Conservation (phyloP, 2,797 vertebrate species). For the Eidolon dupreanum region DNA sequence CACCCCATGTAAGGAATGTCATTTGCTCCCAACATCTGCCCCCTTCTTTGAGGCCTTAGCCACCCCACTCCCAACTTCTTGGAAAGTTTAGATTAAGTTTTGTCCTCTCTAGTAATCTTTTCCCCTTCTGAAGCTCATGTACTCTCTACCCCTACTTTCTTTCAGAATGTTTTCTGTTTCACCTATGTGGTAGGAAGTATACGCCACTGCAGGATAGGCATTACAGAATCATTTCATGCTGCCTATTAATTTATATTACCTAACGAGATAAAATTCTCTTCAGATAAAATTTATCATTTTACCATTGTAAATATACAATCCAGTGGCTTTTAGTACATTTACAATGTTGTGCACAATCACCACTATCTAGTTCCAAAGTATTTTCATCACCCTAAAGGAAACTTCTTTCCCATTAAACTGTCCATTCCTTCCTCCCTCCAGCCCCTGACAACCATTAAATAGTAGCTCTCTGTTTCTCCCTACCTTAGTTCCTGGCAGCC, state of each 20-base stretch:
- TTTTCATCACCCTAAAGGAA: neutral
- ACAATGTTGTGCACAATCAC: neutral
- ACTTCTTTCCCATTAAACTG: neutral
- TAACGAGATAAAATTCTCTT: neutral
- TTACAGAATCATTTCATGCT: neutral
- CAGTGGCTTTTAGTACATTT: neutral
- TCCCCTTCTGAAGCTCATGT: neutral
- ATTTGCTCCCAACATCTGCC: neutral
- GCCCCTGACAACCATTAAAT: neutral
- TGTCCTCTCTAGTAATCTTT: neutral
- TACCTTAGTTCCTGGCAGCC: neutral
- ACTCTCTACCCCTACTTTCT: neutral
- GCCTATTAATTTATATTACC: neutral
- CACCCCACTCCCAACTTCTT: rapidly evolving
- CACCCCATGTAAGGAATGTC: neutral
- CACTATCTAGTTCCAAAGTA: neutral
- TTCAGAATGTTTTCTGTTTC: neutral
- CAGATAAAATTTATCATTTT: neutral
- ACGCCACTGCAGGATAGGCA: neutral
- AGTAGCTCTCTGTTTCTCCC: rapidly evolving
- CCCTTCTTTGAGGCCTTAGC: neutral
- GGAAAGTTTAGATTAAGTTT: neutral
- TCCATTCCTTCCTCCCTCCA: neutral
- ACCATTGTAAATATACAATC: neutral
- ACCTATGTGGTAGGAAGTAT: neutral